Evolutionary conservation across 2,797 vertebrate genomes (phyloP).

Genomic region (Chloroceryle inda): DNA sequence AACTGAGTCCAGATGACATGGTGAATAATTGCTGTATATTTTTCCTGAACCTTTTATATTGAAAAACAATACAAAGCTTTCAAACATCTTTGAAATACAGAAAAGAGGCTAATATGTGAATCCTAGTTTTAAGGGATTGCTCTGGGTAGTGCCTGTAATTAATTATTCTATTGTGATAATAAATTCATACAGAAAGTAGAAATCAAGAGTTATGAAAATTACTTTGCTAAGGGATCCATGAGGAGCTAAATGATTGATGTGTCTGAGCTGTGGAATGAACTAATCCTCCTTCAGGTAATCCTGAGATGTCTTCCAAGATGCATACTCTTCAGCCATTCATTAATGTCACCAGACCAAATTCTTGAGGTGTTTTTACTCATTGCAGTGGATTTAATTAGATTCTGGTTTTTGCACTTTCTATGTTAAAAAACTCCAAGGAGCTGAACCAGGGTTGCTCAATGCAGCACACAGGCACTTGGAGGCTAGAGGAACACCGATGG

Average conservation of each 20-base stretch:
- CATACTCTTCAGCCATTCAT: slow-evolving; percentile 25
- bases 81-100: background rate
- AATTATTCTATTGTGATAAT: background rate
- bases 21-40: background rate
- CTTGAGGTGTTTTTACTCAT: slow-evolving; percentile 26
- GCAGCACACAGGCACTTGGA: background rate
- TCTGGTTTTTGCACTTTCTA: background rate
- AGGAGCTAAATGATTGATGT: background rate
- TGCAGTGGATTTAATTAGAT: slow-evolving; percentile 32
- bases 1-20: background rate
- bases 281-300: slow-evolving; percentile 61
- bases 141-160: background rate
- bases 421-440: background rate
- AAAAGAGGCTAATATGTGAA: background rate
- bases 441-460: background rate
- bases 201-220: background rate
- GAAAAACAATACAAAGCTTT: background rate
- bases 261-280: background rate
- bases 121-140: background rate
- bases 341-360: slow-evolving; percentile 40
- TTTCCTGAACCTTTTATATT: background rate
- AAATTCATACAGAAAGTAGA: background rate
- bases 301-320: slow-evolving; percentile 25
- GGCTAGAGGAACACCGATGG: background rate
- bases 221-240: background rate